phyloP scores from a whole-genome alignment of 2,797 vertebrate species.

The Limnodromus scolopaceus region DNA sequence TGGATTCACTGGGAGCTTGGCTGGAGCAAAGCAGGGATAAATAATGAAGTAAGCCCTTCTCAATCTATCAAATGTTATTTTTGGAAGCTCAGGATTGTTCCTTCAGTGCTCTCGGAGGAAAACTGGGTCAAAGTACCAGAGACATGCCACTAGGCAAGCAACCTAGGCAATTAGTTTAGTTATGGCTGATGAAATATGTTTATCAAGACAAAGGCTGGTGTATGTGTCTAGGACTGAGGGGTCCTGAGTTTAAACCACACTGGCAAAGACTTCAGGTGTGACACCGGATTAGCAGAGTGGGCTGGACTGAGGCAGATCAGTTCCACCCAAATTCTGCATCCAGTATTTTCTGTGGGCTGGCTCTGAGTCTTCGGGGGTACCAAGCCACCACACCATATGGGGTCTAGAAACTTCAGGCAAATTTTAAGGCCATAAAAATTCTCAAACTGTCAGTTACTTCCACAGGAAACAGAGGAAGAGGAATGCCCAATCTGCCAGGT shows the following conservation, averaged over 20 bases:
- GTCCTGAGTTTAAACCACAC: not conserved
- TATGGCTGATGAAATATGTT: not conserved
- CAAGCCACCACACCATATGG: fast-evolving
- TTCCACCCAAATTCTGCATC: not conserved
- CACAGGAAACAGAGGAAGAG: not conserved
- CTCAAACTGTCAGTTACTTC: not conserved
- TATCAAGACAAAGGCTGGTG: not conserved
- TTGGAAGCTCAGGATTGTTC: not conserved
- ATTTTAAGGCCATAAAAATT: not conserved
- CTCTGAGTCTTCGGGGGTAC: not conserved
- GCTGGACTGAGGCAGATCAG: not conserved
- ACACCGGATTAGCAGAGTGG: not conserved
- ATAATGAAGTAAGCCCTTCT: not conserved
- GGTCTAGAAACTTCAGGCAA: not conserved
- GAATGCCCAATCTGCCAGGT: not conserved
- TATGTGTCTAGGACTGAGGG: not conserved
- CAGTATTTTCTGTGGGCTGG: not conserved
- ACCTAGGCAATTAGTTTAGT: not conserved
- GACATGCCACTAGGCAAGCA: not conserved
- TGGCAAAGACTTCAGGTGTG: not conserved
- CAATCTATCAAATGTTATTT: slow-evolving; percentile 3
- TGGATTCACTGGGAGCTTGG: not conserved
- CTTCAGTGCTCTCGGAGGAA: not conserved
- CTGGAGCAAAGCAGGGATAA: not conserved
- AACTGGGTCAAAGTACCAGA: not conserved